phyloP scores from a whole-genome alignment of 1,140 invertebrate species.

The Drosophila subobscura region DNA sequence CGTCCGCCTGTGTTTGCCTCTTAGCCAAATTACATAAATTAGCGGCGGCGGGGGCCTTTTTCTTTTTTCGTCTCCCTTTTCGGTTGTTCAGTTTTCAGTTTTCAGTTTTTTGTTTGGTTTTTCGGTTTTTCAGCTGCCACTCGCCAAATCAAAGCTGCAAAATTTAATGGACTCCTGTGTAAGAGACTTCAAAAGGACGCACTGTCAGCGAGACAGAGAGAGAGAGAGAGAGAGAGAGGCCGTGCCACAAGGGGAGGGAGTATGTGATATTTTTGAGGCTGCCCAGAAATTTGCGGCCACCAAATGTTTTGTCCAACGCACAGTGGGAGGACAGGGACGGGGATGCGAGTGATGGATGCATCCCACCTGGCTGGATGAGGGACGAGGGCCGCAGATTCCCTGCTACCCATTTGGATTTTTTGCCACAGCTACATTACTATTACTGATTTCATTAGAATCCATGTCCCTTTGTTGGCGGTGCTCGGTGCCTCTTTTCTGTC shows the following conservation, averaged over 20 bases:
- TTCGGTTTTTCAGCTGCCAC: slow-evolving; percentile 16
- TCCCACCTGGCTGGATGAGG: no score
- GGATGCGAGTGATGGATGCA: no score
- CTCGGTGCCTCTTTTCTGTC: slow-evolving; percentile 16
- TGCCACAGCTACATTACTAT: slow-evolving; percentile 52
- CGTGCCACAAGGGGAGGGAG: slow-evolving; percentile 9
- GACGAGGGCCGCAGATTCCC: background rate
- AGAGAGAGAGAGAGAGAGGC: slow-evolving; percentile 15
- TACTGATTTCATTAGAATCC: slow-evolving; percentile 81
- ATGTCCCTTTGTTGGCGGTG: slow-evolving; percentile 32
- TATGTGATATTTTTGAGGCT: slow-evolving; percentile 29
- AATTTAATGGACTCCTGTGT: slow-evolving; percentile 81
- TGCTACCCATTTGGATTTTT: slow-evolving; percentile 11
- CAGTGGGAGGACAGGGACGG: no score
- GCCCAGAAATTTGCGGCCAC: slow-evolving; percentile 10
- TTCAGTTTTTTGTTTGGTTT: background rate
- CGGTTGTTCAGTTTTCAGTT: slow-evolving; percentile 1
- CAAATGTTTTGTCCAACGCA: slow-evolving; percentile 7
- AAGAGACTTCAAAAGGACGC: slow-evolving; percentile 67
- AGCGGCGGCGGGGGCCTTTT: slow-evolving; percentile 51
- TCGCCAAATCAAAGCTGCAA: slow-evolving; percentile 66
- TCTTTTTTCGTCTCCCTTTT: slow-evolving; percentile 12
- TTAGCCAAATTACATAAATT: slow-evolving; percentile 82
- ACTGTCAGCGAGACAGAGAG: slow-evolving; percentile 35
- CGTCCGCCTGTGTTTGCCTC: slow-evolving; percentile 57